These are phyloP conservation scores for Cololabis saira DNA, from an alignment of 2,113 vertebrate species.

Conservation along the genomic window DNA sequence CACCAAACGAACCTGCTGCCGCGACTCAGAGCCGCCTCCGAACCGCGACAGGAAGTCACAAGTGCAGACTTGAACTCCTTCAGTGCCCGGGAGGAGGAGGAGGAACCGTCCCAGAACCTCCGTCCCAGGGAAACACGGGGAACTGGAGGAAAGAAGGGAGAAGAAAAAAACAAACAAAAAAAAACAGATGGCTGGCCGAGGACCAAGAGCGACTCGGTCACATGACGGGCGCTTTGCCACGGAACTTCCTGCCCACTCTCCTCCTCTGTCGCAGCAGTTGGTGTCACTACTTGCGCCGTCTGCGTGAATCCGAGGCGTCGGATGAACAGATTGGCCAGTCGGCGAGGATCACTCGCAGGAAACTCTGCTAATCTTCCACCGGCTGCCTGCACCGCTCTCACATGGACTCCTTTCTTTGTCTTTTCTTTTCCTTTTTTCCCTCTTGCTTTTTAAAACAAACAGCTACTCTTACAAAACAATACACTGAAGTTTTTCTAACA, in stretches of 20 bases:
- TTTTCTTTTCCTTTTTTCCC: background rate
- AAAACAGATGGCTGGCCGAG: slow-evolving; percentile 73
- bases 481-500: background rate
- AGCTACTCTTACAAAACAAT: background rate
- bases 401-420: slow-evolving; percentile 29
- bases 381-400: slow-evolving; percentile 69
- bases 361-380: slow-evolving; percentile 75
- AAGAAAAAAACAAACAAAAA: slow-evolving; percentile 1
- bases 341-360: slow-evolving; percentile 76
- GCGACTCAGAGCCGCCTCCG: background rate
- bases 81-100: too few relatives aligned
- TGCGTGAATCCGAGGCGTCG: slow-evolving; percentile 73
- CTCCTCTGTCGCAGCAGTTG: slow-evolving; percentile 73
- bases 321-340: slow-evolving; percentile 80
- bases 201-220: slow-evolving; percentile 67
- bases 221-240: slow-evolving; percentile 71
- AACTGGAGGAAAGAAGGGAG: background rate
- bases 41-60: slow-evolving; percentile 1
- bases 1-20: background rate
- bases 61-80: too few relatives aligned
- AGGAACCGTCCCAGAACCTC: too few relatives aligned
- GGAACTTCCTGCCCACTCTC: slow-evolving; percentile 76
- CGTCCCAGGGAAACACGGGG: background rate
- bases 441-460: background rate
- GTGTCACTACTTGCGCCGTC: slow-evolving; percentile 77